Evolutionary conservation across 2,113 vertebrate genomes (phyloP), one percentile per base, ranked within the genome.

Genomic region (Oostethus manadensis): DNA sequence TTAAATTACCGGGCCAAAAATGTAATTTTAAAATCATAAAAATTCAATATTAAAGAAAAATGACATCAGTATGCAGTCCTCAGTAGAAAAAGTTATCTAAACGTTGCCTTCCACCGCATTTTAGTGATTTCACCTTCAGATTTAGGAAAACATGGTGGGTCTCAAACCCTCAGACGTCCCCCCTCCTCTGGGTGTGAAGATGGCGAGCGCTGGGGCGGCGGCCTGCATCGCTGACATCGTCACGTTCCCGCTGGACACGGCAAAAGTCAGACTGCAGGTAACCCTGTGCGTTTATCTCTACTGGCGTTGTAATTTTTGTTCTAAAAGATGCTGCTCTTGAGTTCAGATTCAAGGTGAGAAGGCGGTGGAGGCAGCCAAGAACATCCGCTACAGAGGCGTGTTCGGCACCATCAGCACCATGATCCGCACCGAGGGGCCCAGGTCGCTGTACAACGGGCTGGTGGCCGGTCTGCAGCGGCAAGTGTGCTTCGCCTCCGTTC

Each of bases 191-290:
- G 89, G 76, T 6, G 88, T 94, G 56, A 93, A 91, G 79, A 90
- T 93, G 80, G 72, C 91, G n/a, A 92, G 92, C 1, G 93, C 93
- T 0, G 93, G 91, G 0, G 75, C 80, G 5, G 89, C 91, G 0
- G 92, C 91, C 17, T 93, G 93, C 44, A 75, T 93, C n/a, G 93
- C 90, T 0, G 93, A 94, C 14, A 66, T 93, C 2, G 72, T 92
- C 86, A 93, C 93, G 16, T 94, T 94, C 69, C 93, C 93, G 22
- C 84, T 94, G 87, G 92, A 90, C 88, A 91, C 90, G 3, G 89
- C 90, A 18, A 91, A 92, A 91, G 90, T 91, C 76, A 79, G 90
- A 48, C 72, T 92, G 22, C 90, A 92, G 88, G 90, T 92, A 21
- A 55, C 3, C 23, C 15, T 48, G 10, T 20, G 48, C 4, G 21